phyloP scores from a whole-genome alignment of 2,888 invertebrate genomes.

The Kuschelorhynchus macadamiae region DNA sequence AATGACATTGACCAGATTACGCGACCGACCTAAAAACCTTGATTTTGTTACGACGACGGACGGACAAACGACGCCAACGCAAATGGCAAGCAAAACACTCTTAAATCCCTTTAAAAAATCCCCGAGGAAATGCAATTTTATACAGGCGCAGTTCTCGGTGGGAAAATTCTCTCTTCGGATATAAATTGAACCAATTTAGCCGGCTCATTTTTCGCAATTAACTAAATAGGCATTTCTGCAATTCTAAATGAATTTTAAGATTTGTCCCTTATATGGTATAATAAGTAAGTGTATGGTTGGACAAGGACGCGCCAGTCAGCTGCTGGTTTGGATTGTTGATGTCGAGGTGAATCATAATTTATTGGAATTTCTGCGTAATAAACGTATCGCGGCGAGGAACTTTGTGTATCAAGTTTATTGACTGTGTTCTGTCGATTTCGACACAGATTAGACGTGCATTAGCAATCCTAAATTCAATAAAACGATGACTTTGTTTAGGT shows the following conservation, averaged over 20 bases:
- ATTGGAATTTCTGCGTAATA: conserved; percentile 34
- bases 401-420: no score
- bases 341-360: conserved; percentile 40
- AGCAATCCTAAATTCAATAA: no score
- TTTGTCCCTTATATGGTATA: conserved; percentile 38
- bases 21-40: conserved; percentile 39
- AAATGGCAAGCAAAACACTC: conserved; percentile 20
- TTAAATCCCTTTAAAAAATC: conserved; percentile 2
- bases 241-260: conserved; percentile 28
- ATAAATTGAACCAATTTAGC: conserved; percentile 2
- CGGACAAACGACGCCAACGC: conserved; percentile 40
- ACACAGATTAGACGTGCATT: no score
- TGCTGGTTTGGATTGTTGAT: conserved; percentile 29
- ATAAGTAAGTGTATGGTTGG: conserved; percentile 31
- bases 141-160: no score
- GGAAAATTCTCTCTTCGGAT: neutral
- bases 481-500: no score
- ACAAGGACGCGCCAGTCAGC: conserved; percentile 33
- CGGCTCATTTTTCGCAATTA: no score
- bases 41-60: conserved; percentile 26
- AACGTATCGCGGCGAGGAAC: neutral
- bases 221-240: neutral
- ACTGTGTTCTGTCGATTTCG: no score
- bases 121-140: no score
- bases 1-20: conserved; percentile 42